phyloP scores from a whole-genome alignment of 2,797 vertebrate genomes.

The Salmo trutta region DNA sequence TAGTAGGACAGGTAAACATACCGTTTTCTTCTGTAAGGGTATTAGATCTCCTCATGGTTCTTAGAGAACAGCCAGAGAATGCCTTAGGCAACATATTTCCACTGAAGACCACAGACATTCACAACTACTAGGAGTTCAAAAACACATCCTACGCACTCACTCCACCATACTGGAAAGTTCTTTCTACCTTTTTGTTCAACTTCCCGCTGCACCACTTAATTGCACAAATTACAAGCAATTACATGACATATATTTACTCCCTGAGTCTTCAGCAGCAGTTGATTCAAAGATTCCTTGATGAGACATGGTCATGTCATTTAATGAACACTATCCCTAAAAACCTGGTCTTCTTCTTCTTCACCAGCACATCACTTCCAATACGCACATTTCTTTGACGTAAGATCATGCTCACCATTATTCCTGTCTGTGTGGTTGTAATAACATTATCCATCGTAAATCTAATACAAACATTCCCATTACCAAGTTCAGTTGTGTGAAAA shows the following conservation, averaged over 20 bases:
- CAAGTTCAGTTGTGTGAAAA: too few species aligned
- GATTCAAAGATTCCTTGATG: slow-evolving; percentile 24
- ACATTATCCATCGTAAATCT: neutral
- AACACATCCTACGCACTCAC: neutral
- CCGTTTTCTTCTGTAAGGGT: neutral
- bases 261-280: slow-evolving; percentile 22
- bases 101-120: neutral
- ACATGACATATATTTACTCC: slow-evolving; percentile 52
- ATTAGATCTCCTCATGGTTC: neutral
- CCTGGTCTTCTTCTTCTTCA: too few species aligned
- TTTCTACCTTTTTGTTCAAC: neutral
- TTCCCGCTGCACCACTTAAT: slow-evolving; percentile 55
- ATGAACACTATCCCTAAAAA: neutral
- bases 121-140: slow-evolving; percentile 16
- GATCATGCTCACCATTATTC: neutral
- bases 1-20: slow-evolving; percentile 14
- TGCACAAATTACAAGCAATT: slow-evolving; percentile 70
- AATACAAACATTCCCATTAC: neutral
- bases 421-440: neutral
- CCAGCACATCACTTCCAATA: neutral
- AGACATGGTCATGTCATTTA: neutral
- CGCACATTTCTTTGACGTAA: neutral
- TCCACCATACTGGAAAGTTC: neutral
- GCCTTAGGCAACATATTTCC: neutral
- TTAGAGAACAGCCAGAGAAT: neutral